phyloP scores from a whole-genome alignment of 2,113 vertebrate genomes.

The Zapornia atra region DNA sequence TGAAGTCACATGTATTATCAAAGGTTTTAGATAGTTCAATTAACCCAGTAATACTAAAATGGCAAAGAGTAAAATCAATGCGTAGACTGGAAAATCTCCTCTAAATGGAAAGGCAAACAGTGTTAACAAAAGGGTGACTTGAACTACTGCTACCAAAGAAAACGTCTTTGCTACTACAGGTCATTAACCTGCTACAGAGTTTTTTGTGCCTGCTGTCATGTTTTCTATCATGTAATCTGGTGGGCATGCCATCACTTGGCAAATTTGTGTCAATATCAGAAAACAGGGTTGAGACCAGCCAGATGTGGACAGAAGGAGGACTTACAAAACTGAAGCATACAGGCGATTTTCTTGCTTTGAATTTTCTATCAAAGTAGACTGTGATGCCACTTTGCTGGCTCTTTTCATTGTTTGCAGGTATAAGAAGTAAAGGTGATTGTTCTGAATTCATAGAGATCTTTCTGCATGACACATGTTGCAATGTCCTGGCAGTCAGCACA shows the following conservation, averaged over 20 bases:
- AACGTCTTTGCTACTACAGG: neutral
- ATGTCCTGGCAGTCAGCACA: neutral
- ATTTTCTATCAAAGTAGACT: neutral
- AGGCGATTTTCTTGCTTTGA: neutral
- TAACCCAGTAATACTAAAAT: neutral
- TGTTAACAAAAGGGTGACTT: neutral
- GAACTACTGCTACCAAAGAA: neutral
- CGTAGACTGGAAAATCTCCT: neutral
- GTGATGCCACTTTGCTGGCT: neutral
- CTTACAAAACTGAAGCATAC: neutral
- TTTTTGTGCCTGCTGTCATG: neutral
- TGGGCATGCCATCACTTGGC: neutral
- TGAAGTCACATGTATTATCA: neutral
- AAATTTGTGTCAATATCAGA: neutral
- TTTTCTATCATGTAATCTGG: neutral
- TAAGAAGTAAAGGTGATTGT: neutral
- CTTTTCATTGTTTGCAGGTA: neutral
- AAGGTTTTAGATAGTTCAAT: neutral
- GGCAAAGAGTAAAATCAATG: neutral
- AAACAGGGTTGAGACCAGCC: neutral
- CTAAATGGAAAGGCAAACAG: neutral
- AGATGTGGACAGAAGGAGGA: neutral
- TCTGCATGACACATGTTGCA: neutral
- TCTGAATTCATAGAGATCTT: neutral
- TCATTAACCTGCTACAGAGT: neutral